Base-by-base conservation (phyloP, 2,888 invertebrate genomes). In the Acleris literana region DNA sequence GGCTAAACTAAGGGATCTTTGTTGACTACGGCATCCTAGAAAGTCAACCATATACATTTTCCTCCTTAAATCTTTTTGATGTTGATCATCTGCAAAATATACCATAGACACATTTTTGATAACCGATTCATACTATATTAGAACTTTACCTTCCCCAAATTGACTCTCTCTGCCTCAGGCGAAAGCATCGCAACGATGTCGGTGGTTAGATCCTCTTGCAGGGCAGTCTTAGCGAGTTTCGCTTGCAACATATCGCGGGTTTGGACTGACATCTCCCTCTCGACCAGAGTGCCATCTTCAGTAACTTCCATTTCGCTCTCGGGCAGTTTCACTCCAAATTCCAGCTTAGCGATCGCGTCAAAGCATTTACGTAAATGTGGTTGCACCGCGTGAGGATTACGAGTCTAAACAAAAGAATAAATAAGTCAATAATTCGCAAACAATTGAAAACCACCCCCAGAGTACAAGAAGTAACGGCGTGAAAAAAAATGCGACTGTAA, bases 351-450 rank as follows among this genome's bases (percentile, higher is more conserved):
- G 66, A 97, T 96, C 3, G 96, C 97, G 81, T 97, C 97, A 80
- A 98, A 98, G 77, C 97, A 98, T 86, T 98, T 98, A 60, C 97
- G 94, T 59, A 98, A 89, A 88, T 98, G 97, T 11, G 97, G 97
- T 81, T 98, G 98, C 0, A 98, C 97, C 0, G 97, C 97, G 75
- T 96, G 96, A 0, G 97, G 97, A 83, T 98, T 97, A 73, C 96
- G 93, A 0, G 97, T 97, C 94, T 95, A 20, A 7, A 53, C 1
- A 39, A n/a, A 44, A 51, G 3, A 48, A 55, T 9, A 11, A 44
- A n/a, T 44, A 44, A 13, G 13, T 44, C 44, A n/a, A 44, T 44
- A 44, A n/a, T 44, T 33, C 33, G 33, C 33, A 33, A 33, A 33
- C 3, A 33, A 6, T 22, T 33, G 11, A 11, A 33, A 9, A 29